Evolutionary conservation across 2,113 vertebrate genomes (phyloP).

Genomic region (Cisticola juncidis): DNA sequence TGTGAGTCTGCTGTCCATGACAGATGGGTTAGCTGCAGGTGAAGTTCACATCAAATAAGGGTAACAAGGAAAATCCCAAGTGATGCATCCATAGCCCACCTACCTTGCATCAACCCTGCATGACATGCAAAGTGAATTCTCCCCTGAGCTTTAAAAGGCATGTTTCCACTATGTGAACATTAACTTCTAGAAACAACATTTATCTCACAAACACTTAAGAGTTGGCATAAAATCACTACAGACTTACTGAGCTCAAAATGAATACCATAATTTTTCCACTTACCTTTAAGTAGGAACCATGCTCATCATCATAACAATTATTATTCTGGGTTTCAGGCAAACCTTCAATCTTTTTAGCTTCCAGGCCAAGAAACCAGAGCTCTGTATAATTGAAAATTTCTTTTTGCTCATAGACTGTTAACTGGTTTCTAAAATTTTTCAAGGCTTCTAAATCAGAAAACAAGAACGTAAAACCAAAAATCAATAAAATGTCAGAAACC

Average conservation of each 20-base stretch:
- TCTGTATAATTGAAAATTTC: constrained; percentile 90
- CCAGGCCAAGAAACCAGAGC: constrained; percentile 90
- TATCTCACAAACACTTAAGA: not conserved
- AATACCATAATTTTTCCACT: not conserved
- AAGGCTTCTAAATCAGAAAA: constrained; percentile 83
- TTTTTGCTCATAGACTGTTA: constrained; percentile 88
- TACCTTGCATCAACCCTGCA: not conserved
- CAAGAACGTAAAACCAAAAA: not conserved
- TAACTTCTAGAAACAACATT: not conserved
- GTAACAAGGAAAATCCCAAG: not conserved
- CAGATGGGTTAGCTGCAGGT: not conserved
- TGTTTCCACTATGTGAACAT: not conserved
- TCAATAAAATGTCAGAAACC: not conserved
- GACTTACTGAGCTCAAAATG: not conserved
- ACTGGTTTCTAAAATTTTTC: constrained; percentile 84
- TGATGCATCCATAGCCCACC: not conserved
- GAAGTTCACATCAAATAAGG: not conserved
- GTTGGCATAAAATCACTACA: not conserved
- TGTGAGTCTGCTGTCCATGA: not conserved
- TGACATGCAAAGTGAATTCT: not conserved
- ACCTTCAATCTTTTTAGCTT: constrained; percentile 86
- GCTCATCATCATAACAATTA: constrained; percentile 88
- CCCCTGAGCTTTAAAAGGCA: not conserved
- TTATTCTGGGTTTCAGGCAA: constrained; percentile 79
- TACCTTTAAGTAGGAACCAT: constrained; percentile 91